Base-by-base conservation (phyloP, 2,797 vertebrate species). In the Halcyon chelicuti region DNA sequence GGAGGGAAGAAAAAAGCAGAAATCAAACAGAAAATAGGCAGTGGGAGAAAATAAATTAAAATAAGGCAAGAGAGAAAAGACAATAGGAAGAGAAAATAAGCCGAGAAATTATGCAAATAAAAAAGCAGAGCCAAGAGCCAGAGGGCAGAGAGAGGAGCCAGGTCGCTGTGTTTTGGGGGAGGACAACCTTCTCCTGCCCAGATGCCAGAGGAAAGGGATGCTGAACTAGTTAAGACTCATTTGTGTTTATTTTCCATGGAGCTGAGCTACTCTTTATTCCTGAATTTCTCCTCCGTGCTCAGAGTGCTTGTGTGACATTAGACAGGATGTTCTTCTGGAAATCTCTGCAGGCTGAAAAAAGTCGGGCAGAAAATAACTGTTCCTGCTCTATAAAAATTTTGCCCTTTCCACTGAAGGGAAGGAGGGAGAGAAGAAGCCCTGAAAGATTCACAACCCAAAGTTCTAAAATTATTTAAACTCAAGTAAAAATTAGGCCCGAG, bases 351-450 rank as follows among this genome's bases (percentile, higher is more conserved):
- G 25, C 18, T 57, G 70, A 33, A 62, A 73, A 89, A 87, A 73
- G 20, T 35, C 33, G 67, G 65, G 70, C 42, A 90, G 67, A 76
- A 95, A 85, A 94, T 75, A 89, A 77, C 66, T 92, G n/a, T 93
- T 93, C 71, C 54, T 2, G 12, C 74, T 93, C 90, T 91, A 78
- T 65, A 91, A 91, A 79, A 87, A 61, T 17, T 2, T 66, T 93
- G 63, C 82, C 92, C 90, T 90, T 96, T 88, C 18, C 26, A 49
- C 2, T 8, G 20, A 12, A 47, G 44, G 29, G 68, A 74, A 88
- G 20, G 19, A 83, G 8, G 20, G 33, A 22, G 33, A 3, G 29
- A 40, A 73, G 54, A 86, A 81, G 17, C 29, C 67, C 19, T 62
- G 26, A 58, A 91, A 44, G 39, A 74, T 18, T 54, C 61, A 9